Base-by-base conservation (phyloP, 2,113 vertebrate genomes). In the Ivindomyrus marchei region DNA sequence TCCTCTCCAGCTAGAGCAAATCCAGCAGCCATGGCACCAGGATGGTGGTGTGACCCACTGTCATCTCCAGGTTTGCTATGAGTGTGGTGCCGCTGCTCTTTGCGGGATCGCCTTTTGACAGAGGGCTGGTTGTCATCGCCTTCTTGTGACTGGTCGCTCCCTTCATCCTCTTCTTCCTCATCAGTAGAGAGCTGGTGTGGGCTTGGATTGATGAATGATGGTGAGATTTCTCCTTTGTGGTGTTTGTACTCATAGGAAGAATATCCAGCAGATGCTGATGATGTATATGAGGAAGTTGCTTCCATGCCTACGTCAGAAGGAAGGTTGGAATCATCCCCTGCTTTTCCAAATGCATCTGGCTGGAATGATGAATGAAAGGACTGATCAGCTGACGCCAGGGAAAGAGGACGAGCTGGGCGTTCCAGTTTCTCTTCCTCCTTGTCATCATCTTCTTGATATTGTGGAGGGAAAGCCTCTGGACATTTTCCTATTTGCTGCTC, bases 121-220 rank as follows among this genome's bases (percentile, higher is more conserved):
- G 97, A 97, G 56, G 97, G 91, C 9, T 94, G 92, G 62, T 95
- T 95, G 0, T 95, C 93, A 74, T 47, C 89, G 0, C 92, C 94
- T 47, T 96, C 95, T 83, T 95, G 95, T 0, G 95, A 96, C 3
- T 94, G 95, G 91, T 95, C 95, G 47, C 94, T 95, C 4, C 91
- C 91, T 1, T 90, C 94, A 11, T 97, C 96, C 88, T 96, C 95
- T 6, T 97, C 97, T 0, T 96, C 95, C 3, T 98, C 97, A 97
- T 99, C 97, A 31, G 97, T 98, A 24, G 96, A 97, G 45, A 97
- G 91, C 53, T 95, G 97, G 2, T 96, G 96, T 90, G 97, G 96
- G 91, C 96, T 96, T 0, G 98, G 98, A 92, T 98, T 99, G 92
- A 99, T 97, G 92, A 99, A 99, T 8, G 98, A 98, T 7, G 98